Conservation (phyloP, 2,888 invertebrate genomes). For the Perithous albicinctus region DNA sequence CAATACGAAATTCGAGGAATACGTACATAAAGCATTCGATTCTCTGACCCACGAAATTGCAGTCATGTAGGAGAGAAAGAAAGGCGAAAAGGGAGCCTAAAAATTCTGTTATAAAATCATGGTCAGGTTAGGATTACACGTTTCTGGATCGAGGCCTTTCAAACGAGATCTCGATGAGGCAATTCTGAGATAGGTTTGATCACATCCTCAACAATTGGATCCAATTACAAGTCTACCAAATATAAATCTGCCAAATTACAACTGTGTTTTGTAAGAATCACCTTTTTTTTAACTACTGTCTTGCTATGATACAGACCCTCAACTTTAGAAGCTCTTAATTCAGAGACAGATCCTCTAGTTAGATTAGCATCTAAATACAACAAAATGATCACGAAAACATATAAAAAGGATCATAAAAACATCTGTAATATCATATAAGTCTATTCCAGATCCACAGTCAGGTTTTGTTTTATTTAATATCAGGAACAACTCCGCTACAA, state of each 20-base stretch:
- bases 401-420: too few relatives aligned
- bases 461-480: background rate
- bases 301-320: too few relatives aligned
- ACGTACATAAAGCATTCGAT: constrained; percentile 20
- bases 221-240: too few relatives aligned
- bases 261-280: too few relatives aligned
- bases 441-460: background rate
- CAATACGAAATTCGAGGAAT: constrained; percentile 9
- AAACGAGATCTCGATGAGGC: background rate
- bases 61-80: background rate
- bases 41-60: constrained; percentile 8
- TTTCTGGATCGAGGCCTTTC: background rate
- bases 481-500: background rate
- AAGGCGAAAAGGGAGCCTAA: background rate
- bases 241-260: too few relatives aligned
- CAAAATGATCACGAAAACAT: background rate
- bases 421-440: background rate
- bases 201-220: background rate
- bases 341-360: background rate
- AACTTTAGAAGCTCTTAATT: too few relatives aligned
- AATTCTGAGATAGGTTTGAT: background rate
- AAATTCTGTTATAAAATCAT: too few relatives aligned
- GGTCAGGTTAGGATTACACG: background rate
- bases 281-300: too few relatives aligned
- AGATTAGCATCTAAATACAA: background rate